Percentiles rank a stretch among this genome's conserved stretches.
Evolutionary conservation across 2,113 vertebrate genomes (phyloP).

Genomic region (Bungarus multicinctus): DNA sequence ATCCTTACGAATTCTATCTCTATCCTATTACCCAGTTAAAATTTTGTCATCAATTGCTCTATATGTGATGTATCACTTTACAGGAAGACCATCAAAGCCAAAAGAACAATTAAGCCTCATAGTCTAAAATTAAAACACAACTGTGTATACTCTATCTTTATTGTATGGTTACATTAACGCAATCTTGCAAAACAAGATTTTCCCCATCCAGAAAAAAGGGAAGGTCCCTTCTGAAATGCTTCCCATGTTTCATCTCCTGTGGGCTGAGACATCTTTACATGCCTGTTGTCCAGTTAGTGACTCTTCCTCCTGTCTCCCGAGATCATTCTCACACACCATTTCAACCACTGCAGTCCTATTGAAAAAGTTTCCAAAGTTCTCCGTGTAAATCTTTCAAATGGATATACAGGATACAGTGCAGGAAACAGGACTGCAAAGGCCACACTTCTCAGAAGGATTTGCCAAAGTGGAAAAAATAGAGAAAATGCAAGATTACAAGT

Average conservation of each 20-base stretch:
- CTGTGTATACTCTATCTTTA: background rate
- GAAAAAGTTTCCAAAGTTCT: background rate
- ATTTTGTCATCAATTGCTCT: background rate
- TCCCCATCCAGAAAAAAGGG: background rate
- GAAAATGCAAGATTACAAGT: background rate
- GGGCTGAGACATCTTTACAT: background rate
- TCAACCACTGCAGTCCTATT: background rate
- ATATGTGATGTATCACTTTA: background rate
- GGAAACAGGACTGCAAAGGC: background rate
- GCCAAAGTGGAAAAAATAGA: background rate
- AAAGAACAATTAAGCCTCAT: background rate
- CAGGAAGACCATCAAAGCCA: background rate
- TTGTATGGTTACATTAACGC: background rate
- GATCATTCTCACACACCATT: background rate
- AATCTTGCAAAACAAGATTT: background rate
- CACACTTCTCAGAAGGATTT: background rate
- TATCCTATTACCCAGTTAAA: background rate
- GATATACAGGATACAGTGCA: background rate
- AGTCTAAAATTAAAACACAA: background rate
- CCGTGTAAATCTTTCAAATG: background rate
- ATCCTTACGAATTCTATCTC: background rate
- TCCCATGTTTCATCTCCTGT: background rate
- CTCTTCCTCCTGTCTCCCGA: background rate
- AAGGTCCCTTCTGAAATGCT: background rate
- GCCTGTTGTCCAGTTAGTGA: background rate